Evolutionary conservation across 2,888 invertebrate species (phyloP), one percentile per base, ranked within the genome.

Genomic region (Entomobrya proxima): DNA sequence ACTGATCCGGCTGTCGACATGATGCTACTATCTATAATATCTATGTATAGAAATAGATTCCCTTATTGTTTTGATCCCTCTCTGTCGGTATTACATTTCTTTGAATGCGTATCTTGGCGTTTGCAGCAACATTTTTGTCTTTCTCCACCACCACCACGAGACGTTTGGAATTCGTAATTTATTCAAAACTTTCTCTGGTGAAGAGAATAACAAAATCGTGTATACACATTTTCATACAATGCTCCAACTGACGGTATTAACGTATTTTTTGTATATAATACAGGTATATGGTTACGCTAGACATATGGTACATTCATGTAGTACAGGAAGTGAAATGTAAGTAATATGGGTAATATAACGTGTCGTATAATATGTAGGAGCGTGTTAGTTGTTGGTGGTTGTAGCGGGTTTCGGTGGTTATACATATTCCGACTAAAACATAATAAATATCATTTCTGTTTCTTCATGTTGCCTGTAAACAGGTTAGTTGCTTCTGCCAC

Each of bases 101-200:
- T 35, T 32, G 32, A 35, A 5, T 64, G 9, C 37, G 3, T 47
- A 7, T 40, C 35, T 37, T 37, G 35, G 40, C 24, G 18, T 21
- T 21, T 21, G 37, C 37, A 67, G 67, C 67, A 24, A 40, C 40
- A 7, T 37, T 69, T 50, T 67, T 35, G 18, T 18, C 9, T 61
- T 27, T 67, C 64, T 67, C 67, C n/a, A n/a, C n/a, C n/a, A n/a
- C n/a, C n/a, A n/a, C 27, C 27, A 15, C 47, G 18, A 61, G 35
- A 61, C 61, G 67, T 47, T 81, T 52, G 58, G 81, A 72, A 81
- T 72, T 81, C 81, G 74, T 81, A 81, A 81, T 81, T 81, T 81
- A 81, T 81, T 81, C 74, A 81, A 74, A 81, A 81, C 32, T 81
- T 81, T 81, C 61, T n/a, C 61, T 15, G 27, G 32, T 81, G 69